A percentile compares a stretch with the other conserved stretches of the same genome.
Conservation (phyloP, 1,140 invertebrate species). For the Homalodisca vitripennis region DNA sequence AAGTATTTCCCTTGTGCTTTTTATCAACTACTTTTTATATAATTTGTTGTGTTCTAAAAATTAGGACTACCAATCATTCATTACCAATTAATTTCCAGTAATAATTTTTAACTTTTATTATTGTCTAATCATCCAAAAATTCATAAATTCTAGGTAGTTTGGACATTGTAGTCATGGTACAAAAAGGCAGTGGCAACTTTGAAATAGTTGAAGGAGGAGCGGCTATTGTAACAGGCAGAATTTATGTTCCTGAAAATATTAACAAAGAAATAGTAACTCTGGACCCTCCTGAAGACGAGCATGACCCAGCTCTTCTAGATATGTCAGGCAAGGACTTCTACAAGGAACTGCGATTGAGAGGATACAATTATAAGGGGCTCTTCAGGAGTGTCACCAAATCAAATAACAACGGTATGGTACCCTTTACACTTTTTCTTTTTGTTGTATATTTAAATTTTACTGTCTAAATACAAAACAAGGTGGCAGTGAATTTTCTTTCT, state of each 20-base stretch:
- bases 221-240: slow-evolving; percentile 74
- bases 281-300: slow-evolving; percentile 46
- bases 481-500: too few relatives aligned
- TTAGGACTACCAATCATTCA: too few relatives aligned
- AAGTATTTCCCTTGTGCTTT: too few relatives aligned
- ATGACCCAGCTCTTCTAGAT: slow-evolving; percentile 44
- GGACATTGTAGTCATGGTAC: slow-evolving; percentile 77
- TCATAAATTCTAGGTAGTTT: slow-evolving; percentile 50
- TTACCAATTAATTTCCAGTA: too few relatives aligned
- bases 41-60: too few relatives aligned
- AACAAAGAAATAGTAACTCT: slow-evolving; percentile 48
- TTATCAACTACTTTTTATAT: too few relatives aligned
- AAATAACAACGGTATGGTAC: slow-evolving; percentile 49
- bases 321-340: slow-evolving; percentile 78
- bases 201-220: slow-evolving; percentile 78
- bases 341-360: slow-evolving; percentile 85
- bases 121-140: too few relatives aligned
- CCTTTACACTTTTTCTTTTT: too few relatives aligned
- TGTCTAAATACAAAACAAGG: too few relatives aligned
- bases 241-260: slow-evolving; percentile 55
- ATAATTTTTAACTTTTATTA: too few relatives aligned
- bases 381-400: slow-evolving; percentile 65
- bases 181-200: slow-evolving; percentile 79
- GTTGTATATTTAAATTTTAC: too few relatives aligned
- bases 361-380: slow-evolving; percentile 84